A percentile compares a stretch with the other conserved stretches of the same genome.
These are phyloP conservation scores for Phymanthus crucifer DNA, from an alignment of 92 coral and sea anemone species.

Conservation along the genomic window DNA sequence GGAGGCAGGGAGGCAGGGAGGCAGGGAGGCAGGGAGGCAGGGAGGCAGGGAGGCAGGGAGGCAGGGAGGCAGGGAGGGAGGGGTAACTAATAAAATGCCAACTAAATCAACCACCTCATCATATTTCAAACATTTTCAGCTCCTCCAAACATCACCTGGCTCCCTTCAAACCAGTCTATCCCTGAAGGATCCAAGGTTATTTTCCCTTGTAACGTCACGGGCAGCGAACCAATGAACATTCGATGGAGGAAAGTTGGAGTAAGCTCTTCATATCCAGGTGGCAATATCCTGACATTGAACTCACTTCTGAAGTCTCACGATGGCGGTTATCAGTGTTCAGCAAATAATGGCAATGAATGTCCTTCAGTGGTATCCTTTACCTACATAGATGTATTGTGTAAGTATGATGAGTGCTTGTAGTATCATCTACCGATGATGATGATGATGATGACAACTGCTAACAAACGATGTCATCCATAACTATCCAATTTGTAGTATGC, in stretches of 20 bases:
- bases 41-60: neutral
- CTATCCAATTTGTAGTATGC: neutral
- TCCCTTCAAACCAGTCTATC: neutral
- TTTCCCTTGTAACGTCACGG: constrained; percentile 30
- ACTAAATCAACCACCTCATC: no score
- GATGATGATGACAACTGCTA: no score
- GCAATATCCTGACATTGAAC: neutral
- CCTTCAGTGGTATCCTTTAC: neutral
- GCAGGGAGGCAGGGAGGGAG: neutral
- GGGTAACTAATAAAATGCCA: no score
- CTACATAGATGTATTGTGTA: constrained; percentile 25
- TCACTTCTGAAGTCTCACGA: constrained; percentile 10
- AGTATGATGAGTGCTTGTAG: neutral
- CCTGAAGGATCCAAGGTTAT: constrained; percentile 12
- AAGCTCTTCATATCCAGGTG: neutral
- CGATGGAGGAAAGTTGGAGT: constrained; percentile 12
- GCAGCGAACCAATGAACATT: constrained; percentile 28
- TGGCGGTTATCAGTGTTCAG: constrained; percentile 38
- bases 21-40: neutral
- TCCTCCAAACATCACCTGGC: constrained; percentile 11
- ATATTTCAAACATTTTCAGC: neutral
- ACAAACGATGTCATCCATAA: no score
- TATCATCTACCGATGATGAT: neutral
- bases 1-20: neutral
- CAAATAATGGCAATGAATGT: constrained; percentile 31